Evolutionary conservation across 1,140 invertebrate species (phyloP).

Genomic region (Adoxophyes honmai): DNA sequence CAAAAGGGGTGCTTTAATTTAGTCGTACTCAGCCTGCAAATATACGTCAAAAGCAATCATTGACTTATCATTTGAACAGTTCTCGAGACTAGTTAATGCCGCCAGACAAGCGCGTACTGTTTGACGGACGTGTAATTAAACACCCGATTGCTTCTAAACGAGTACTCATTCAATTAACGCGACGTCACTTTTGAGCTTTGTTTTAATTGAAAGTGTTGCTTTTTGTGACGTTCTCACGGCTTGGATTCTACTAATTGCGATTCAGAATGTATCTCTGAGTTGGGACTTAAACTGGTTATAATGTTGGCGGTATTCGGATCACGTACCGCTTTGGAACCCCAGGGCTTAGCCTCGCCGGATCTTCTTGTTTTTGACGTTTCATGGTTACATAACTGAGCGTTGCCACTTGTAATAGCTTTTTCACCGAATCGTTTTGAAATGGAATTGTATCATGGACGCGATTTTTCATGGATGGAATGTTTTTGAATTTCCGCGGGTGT

Average conservation of each 20-base stretch:
- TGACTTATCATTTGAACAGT: conserved; percentile 8
- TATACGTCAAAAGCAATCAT: neutral
- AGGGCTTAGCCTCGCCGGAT: conserved; percentile 30
- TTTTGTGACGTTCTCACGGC: conserved; percentile 24
- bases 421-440: conserved; percentile 7
- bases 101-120: neutral
- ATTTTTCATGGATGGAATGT: no score
- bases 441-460: neutral
- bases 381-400: conserved; percentile 18
- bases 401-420: conserved; percentile 6
- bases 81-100: no score
- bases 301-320: conserved; percentile 32
- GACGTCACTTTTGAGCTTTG: conserved; percentile 21
- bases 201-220: conserved; percentile 29
- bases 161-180: conserved; percentile 4
- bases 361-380: conserved; percentile 40
- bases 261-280: conserved; percentile 34
- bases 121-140: neutral
- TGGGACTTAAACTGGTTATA: conserved; percentile 39
- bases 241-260: conserved; percentile 31
- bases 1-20: no score
- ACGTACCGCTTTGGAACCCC: conserved; percentile 31
- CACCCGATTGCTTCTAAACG: neutral
- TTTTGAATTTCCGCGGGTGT: no score
- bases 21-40: no score